These are phyloP conservation scores for Aphis gossypii DNA, from an alignment of 1,140 invertebrate species.

Conservation along the genomic window DNA sequence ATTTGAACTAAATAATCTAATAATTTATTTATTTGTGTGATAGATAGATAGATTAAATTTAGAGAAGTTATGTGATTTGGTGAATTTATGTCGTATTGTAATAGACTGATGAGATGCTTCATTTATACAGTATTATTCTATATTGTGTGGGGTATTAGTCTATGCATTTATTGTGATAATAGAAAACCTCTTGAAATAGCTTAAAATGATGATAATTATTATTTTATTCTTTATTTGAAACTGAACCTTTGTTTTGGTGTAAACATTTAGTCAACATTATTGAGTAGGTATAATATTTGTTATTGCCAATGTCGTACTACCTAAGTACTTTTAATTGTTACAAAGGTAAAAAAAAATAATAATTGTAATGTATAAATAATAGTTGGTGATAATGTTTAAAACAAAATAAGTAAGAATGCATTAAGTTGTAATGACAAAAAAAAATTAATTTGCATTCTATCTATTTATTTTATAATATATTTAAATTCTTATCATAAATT, in stretches of 20 bases:
- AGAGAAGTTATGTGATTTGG: neutral
- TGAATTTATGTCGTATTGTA: too few species aligned
- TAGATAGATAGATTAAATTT: neutral
- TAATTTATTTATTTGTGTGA: neutral
- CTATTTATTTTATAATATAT: neutral
- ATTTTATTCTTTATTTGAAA: neutral
- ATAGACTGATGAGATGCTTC: too few species aligned
- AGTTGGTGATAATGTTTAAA: neutral
- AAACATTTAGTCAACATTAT: neutral
- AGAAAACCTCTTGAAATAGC: neutral
- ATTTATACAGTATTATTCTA: neutral
- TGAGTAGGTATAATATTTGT: neutral
- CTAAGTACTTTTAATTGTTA: too few species aligned
- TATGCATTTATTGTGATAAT: neutral
- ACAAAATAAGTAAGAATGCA: neutral
- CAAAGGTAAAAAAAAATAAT: too few species aligned
- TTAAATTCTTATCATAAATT: constrained; percentile 21
- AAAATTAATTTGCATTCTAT: neutral
- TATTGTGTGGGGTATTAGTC: too few species aligned
- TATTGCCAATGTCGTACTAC: neutral
- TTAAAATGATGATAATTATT: neutral
- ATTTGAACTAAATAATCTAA: too few species aligned
- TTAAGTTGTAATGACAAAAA: neutral
- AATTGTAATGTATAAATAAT: too few species aligned
- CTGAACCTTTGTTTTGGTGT: neutral